These are phyloP conservation scores for Armadillidium nasatum DNA, from an alignment of 1,140 invertebrate species.

Conservation along the genomic window DNA sequence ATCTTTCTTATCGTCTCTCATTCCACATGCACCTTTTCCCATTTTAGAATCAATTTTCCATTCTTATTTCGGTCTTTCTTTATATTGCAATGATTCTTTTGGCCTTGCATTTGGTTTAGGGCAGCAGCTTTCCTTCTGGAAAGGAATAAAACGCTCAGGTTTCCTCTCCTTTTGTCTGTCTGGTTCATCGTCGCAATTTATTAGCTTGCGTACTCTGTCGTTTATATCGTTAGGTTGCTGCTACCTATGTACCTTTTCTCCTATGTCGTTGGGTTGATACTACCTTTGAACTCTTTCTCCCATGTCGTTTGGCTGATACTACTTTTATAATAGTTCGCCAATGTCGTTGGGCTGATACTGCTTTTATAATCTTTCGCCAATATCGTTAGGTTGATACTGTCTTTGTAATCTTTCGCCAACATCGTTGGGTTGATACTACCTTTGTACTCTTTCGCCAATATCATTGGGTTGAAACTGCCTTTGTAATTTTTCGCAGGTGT, in stretches of 20 bases:
- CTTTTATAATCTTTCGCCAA: background rate
- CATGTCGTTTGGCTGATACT: background rate
- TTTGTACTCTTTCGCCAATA: too few relatives aligned
- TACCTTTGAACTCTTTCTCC: background rate
- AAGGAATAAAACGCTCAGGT: background rate
- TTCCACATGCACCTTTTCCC: background rate
- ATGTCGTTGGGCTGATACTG: background rate
- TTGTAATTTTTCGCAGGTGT: too few relatives aligned
- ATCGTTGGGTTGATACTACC: background rate
- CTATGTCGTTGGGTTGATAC: background rate
- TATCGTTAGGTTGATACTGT: background rate
- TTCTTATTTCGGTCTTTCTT: too few relatives aligned
- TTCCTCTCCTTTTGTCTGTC: background rate
- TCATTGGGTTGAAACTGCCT: too few relatives aligned
- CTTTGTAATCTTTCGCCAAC: background rate
- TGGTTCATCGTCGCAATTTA: background rate
- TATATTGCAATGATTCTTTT: too few relatives aligned
- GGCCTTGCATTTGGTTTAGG: too few relatives aligned
- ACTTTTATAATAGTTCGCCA: background rate
- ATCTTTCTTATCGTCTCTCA: background rate
- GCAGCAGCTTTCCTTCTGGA: too few relatives aligned
- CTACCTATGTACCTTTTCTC: background rate
- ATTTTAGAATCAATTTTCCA: too few relatives aligned
- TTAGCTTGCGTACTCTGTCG: background rate
- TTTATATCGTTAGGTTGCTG: background rate